A percentile compares a stretch with the other conserved stretches of the same genome.
These are phyloP conservation scores for Sympetrum striolatum DNA, from an alignment of 2,888 invertebrate species.

Conservation along the genomic window DNA sequence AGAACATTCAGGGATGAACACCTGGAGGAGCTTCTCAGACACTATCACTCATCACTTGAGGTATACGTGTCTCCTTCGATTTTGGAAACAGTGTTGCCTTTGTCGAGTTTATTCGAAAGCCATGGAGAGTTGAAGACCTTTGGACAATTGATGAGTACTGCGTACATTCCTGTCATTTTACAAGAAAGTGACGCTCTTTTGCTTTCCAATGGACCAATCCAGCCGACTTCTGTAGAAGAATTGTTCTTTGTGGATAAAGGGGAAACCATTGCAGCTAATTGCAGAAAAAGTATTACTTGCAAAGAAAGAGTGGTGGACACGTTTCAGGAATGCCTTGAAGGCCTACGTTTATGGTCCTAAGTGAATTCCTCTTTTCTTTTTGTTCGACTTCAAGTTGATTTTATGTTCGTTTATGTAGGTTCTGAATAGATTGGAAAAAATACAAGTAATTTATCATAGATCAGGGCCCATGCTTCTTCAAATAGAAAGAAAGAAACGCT, in stretches of 20 bases:
- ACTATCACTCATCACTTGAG: constrained; percentile 51
- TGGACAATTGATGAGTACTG: background rate
- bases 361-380: too few relatives aligned
- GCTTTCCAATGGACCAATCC: background rate
- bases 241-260: background rate
- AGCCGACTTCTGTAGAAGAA: background rate
- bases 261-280: background rate
- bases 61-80: constrained; percentile 35
- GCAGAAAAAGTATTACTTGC: background rate
- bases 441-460: too few relatives aligned
- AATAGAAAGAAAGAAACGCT: too few relatives aligned
- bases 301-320: background rate
- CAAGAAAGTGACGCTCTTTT: background rate
- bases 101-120: background rate
- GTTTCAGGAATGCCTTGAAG: background rate
- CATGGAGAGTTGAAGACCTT: background rate
- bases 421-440: too few relatives aligned
- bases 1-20: constrained; percentile 49
- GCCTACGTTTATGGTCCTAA: too few relatives aligned
- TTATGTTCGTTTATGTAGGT: too few relatives aligned
- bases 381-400: too few relatives aligned
- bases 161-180: background rate
- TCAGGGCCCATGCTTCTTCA: too few relatives aligned
- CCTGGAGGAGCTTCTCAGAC: constrained; percentile 51
- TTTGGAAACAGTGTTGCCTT: background rate